phyloP scores from a whole-genome alignment of 1,140 invertebrate genomes.

The Oncopodura yosiiana region DNA sequence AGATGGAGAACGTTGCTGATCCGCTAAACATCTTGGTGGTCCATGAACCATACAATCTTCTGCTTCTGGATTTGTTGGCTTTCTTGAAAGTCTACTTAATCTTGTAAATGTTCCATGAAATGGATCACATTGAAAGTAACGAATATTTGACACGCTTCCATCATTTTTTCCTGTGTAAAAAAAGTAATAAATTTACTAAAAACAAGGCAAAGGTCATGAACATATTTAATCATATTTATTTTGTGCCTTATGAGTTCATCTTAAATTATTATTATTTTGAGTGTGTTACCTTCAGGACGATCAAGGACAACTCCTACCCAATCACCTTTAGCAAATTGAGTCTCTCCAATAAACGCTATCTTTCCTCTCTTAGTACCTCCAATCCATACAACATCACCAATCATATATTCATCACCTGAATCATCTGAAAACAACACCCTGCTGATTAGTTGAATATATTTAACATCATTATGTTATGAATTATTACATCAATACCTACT shows the following conservation, averaged over 20 bases:
- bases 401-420: constrained; percentile 77
- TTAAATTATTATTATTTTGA: neutral
- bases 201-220: neutral
- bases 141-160: constrained; percentile 41
- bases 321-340: constrained; percentile 86
- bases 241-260: neutral
- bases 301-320: constrained; percentile 96
- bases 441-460: constrained; percentile 59
- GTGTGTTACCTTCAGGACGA: constrained; percentile 66
- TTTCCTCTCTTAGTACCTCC: constrained; percentile 87
- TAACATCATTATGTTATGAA: constrained; percentile 10
- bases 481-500: too few relatives aligned
- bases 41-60: neutral
- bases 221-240: neutral
- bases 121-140: constrained; percentile 76
- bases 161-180: constrained; percentile 43
- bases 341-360: constrained; percentile 96
- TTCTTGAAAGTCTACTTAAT: constrained; percentile 70
- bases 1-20: constrained; percentile 6
- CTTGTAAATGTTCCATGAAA: constrained; percentile 89
- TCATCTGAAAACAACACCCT: constrained; percentile 74
- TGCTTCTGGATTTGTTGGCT: constrained; percentile 45
- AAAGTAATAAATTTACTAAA: neutral
- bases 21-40: neutral
- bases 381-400: constrained; percentile 89